Percentiles rank a stretch among this genome's conserved stretches.
Evolutionary conservation across 2,888 invertebrate species (phyloP).

Genomic region (Conchocele bisecta): DNA sequence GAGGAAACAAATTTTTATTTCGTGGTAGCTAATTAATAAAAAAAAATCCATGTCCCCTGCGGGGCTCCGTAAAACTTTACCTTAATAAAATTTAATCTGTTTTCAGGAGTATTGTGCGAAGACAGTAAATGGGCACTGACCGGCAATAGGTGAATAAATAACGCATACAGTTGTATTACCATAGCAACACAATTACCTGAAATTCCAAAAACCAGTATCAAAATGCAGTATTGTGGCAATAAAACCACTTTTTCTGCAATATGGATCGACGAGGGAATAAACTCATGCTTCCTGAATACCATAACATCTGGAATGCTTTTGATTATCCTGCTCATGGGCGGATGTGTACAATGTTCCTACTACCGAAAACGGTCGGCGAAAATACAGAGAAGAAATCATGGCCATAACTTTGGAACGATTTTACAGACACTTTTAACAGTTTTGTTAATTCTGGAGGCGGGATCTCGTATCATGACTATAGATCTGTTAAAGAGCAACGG

Average conservation of each 20-base stretch:
- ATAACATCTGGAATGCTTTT: conserved; percentile 88
- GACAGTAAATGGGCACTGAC: too few species aligned
- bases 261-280: conserved; percentile 93
- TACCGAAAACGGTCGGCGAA: conserved; percentile 89
- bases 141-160: too few species aligned
- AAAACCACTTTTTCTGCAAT: conserved; percentile 65
- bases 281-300: conserved; percentile 94
- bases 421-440: conserved; percentile 90
- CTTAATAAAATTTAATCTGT: too few species aligned
- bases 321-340: conserved; percentile 90
- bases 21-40: too few species aligned
- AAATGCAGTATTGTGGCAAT: conserved; percentile 74
- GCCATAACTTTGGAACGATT: conserved; percentile 88
- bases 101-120: too few species aligned
- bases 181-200: too few species aligned
- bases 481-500: conserved; percentile 87
- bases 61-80: too few species aligned
- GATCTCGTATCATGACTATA: conserved; percentile 89
- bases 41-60: too few species aligned
- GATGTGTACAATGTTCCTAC: conserved; percentile 84
- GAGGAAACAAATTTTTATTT: too few species aligned
- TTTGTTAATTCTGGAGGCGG: conserved; percentile 88
- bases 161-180: too few species aligned
- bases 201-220: too few species aligned
- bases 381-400: conserved; percentile 86